phyloP scores from a whole-genome alignment of 2,888 invertebrate species.

The Nudaria mundana region DNA sequence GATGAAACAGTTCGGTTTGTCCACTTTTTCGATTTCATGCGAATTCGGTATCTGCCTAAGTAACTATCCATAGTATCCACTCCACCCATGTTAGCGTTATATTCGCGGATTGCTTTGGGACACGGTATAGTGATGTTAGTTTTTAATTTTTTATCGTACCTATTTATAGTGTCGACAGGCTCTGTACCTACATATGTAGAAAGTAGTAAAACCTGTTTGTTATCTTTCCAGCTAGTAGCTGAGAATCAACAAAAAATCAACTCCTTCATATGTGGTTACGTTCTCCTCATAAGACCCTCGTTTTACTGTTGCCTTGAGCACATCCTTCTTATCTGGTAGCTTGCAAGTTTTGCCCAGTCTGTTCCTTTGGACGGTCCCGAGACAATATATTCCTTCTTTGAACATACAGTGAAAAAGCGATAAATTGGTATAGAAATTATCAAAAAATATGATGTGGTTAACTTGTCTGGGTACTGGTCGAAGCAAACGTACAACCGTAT shows the following conservation, averaged over 20 bases:
- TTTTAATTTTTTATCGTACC: slow-evolving; percentile 31
- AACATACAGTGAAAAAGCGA: slow-evolving; percentile 37
- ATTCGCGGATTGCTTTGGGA: slow-evolving; percentile 34
- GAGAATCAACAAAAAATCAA: slow-evolving; percentile 3
- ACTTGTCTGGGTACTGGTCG: slow-evolving; percentile 12
- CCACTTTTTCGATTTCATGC: slow-evolving; percentile 9
- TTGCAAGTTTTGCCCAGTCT: slow-evolving; percentile 31
- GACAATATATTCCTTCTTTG: slow-evolving; percentile 40
- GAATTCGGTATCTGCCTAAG: background rate
- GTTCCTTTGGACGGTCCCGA: slow-evolving; percentile 41
- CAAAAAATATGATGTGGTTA: slow-evolving; percentile 26
- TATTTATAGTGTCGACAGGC: slow-evolving; percentile 21
- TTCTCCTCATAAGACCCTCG: slow-evolving; percentile 35
- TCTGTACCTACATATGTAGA: slow-evolving; percentile 43
- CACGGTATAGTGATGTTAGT: slow-evolving; percentile 36
- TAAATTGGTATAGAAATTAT: slow-evolving; percentile 41
- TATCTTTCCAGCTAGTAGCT: slow-evolving; percentile 34
- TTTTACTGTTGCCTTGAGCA: slow-evolving; percentile 23
- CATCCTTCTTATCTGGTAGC: slow-evolving; percentile 8
- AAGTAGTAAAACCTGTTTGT: slow-evolving; percentile 38
- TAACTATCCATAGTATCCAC: slow-evolving; percentile 1
- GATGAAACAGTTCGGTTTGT: background rate
- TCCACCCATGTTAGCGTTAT: slow-evolving; percentile 32
- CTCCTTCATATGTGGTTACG: slow-evolving; percentile 24
- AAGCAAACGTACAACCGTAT: slow-evolving; percentile 18